Percentiles rank a stretch among this genome's conserved stretches.
These are phyloP conservation scores for Pseudopipra pipra DNA, from an alignment of 2,113 vertebrate species.

Conservation along the genomic window DNA sequence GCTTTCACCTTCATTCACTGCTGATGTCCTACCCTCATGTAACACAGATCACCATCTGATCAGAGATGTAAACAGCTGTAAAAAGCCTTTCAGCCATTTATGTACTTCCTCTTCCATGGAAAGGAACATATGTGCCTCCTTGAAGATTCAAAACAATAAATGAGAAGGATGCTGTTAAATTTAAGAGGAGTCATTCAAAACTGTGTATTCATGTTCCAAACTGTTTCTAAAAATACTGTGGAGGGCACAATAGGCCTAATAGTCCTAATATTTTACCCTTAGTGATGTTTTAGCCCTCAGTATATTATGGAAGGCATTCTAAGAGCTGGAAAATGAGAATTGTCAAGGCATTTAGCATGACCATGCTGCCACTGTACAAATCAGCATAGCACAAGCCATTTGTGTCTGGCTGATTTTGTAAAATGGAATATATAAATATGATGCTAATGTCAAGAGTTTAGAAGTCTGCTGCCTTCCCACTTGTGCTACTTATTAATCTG, in stretches of 20 bases:
- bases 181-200: neutral
- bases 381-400: neutral
- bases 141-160: neutral
- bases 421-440: neutral
- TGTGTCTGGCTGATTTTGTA: neutral
- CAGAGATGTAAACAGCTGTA: neutral
- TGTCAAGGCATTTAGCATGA: neutral
- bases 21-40: neutral
- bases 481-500: neutral
- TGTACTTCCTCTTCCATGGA: neutral
- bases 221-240: neutral
- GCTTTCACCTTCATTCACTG: neutral
- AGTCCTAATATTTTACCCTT: neutral
- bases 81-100: neutral
- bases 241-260: neutral
- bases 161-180: neutral
- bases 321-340: neutral
- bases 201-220: neutral
- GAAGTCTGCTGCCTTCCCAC: neutral
- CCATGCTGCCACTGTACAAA: neutral
- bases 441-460: neutral
- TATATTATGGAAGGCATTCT: neutral
- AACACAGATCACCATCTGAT: neutral
- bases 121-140: neutral
- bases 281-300: neutral